Evolutionary conservation across 2,797 vertebrate species (phyloP), one percentile per base, ranked within the genome.

Genomic region (Alosa sapidissima): DNA sequence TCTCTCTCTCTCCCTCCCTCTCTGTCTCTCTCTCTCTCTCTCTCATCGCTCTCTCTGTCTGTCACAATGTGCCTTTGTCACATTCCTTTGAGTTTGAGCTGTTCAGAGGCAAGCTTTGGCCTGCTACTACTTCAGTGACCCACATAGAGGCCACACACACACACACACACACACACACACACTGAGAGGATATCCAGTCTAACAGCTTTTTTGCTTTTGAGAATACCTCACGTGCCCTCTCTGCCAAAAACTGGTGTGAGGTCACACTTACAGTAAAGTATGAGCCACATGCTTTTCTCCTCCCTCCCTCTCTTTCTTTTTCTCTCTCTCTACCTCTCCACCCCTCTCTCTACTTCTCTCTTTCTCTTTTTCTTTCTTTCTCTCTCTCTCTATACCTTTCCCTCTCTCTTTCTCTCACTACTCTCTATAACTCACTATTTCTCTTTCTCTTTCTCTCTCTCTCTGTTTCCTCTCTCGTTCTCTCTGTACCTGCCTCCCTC

Each of bases 181-280:
- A 58, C 14, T 58, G 55, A 41, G 5, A 1, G 68, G 45, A 1
- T 1, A 78, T 78, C 41, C 72, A 78, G 72, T 78, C 72, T 21
- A 13, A 14, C 72, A 45, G 72, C 14, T 47, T 78, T 78, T 13
- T 47, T 78, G 36, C 41, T 19, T 16, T 45, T 78, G 6, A 21
- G 72, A 72, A 72, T 72, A 45, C 33, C 33, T 75, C 33, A 2
- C 41, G 47, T 13, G 72, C 36, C 41, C 41, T 41, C 36, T 16
- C 16, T 41, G 72, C 72, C 72, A 78, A 13, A 16, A 21, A 8
- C 16, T 41, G 19, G 41, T 19, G 41, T 45, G 72, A 85, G 85
- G 60, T 85, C 78, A 83, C 48, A 9, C 48, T 78, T 84, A 81
- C 82, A 47, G 62, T 86, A 82, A 86, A 82, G 51, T 45, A 84